A percentile compares a stretch with the other conserved stretches of the same genome.
Evolutionary conservation across 2,113 vertebrate species (phyloP).

Genomic region (Leucosticte australis): DNA sequence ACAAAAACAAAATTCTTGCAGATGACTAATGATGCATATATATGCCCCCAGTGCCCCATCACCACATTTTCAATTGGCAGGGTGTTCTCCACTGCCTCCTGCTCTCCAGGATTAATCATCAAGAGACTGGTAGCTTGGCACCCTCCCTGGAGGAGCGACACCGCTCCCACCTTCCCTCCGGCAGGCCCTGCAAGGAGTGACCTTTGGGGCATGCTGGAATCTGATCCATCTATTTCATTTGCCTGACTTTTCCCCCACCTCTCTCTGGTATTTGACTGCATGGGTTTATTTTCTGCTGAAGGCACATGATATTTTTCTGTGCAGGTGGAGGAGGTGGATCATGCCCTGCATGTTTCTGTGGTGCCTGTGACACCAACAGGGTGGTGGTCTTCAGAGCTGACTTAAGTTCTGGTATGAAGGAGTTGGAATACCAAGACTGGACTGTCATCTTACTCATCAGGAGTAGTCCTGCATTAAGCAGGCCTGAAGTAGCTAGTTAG

Average conservation of each 20-base stretch:
- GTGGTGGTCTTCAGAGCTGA: background rate
- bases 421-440: background rate
- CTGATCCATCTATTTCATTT: constrained; percentile 1
- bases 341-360: background rate
- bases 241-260: background rate
- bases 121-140: constrained; percentile 43
- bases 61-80: constrained; percentile 35
- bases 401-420: background rate
- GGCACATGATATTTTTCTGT: background rate
- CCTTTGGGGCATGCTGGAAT: background rate
- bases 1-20: constrained; percentile 72
- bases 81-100: background rate
- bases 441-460: background rate
- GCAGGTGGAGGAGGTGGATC: background rate
- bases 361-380: rapidly evolving
- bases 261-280: constrained; percentile 4
- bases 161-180: background rate
- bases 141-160: background rate
- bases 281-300: background rate
- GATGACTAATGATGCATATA: constrained; percentile 64
- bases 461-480: background rate
- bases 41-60: constrained; percentile 57
- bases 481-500: background rate
- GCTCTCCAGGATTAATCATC: constrained; percentile 19
- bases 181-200: background rate